Conservation (phyloP, 2,113 vertebrate species). For the Anseranas semipalmata region DNA sequence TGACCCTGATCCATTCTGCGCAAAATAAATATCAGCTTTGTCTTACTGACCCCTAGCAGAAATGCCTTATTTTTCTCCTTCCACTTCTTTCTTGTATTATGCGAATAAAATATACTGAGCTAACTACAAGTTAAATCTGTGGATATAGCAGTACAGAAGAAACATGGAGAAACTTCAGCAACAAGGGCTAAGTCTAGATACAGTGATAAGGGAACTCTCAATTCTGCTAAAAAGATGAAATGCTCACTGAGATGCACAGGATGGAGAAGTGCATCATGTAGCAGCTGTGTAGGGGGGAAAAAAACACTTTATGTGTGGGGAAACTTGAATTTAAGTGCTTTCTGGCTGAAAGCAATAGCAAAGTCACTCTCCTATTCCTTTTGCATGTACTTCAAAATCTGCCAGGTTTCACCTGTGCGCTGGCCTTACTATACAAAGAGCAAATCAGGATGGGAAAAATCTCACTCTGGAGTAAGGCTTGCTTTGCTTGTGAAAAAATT, state of each 20-base stretch:
- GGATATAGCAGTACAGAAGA: not conserved
- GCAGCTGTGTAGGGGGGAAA: not conserved
- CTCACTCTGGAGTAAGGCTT: not conserved
- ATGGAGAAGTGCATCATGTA: not conserved
- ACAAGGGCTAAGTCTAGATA: not conserved
- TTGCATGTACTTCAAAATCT: not conserved
- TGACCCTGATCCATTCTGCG: not conserved
- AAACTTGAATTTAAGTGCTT: not conserved
- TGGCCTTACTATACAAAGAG: not conserved
- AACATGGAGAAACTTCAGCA: not conserved
- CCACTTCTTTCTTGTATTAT: not conserved
- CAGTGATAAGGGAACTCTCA: not conserved
- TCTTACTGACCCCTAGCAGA: not conserved
- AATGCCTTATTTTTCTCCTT: not conserved
- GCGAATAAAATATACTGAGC: not conserved
- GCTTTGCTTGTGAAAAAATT: not conserved
- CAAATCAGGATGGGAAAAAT: not conserved
- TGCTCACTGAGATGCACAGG: not conserved
- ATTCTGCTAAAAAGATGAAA: not conserved
- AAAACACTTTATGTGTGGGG: not conserved
- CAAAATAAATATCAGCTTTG: not conserved
- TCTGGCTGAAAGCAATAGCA: not conserved
- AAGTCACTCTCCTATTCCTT: not conserved
- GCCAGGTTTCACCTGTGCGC: not conserved
- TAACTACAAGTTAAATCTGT: not conserved